Conservation (phyloP, 2,888 invertebrate genomes). For the Athrips mouffetella region DNA sequence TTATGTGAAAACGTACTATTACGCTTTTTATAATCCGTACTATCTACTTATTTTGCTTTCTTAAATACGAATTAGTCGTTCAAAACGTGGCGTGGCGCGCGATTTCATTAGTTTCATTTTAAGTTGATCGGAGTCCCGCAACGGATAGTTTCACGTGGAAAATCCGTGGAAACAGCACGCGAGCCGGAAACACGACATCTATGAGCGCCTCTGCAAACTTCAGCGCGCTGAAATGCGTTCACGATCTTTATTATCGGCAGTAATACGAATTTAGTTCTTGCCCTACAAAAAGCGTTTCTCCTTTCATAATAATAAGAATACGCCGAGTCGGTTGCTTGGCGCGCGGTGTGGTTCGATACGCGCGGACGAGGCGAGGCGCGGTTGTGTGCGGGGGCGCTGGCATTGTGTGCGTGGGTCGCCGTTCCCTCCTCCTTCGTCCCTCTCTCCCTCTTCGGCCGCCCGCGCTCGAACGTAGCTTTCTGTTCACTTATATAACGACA, state of each 20-base stretch:
- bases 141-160: slow-evolving; percentile 29
- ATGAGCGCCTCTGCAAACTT: slow-evolving; percentile 67
- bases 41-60: background rate
- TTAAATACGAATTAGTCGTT: background rate
- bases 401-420: slow-evolving; percentile 37
- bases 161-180: slow-evolving; percentile 28
- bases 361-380: slow-evolving; percentile 49
- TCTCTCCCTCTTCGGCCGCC: slow-evolving; percentile 27
- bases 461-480: slow-evolving; percentile 68
- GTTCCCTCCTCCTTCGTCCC: slow-evolving; percentile 28
- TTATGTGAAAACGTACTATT: too few relatives aligned
- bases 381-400: slow-evolving; percentile 42
- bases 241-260: slow-evolving; percentile 75
- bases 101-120: slow-evolving; percentile 25
- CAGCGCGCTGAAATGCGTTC: slow-evolving; percentile 72
- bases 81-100: background rate
- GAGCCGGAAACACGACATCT: slow-evolving; percentile 69
- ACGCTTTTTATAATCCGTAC: too few relatives aligned
- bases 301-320: slow-evolving; percentile 81
- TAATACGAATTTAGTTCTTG: slow-evolving; percentile 78
- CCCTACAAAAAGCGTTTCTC: slow-evolving; percentile 79
- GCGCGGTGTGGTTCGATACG: slow-evolving; percentile 71
- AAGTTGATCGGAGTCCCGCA: slow-evolving; percentile 4
- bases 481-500: slow-evolving; percentile 77
- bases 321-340: slow-evolving; percentile 74